phyloP scores from a whole-genome alignment of 2,113 vertebrate genomes.

The Poeciliopsis prolifica region DNA sequence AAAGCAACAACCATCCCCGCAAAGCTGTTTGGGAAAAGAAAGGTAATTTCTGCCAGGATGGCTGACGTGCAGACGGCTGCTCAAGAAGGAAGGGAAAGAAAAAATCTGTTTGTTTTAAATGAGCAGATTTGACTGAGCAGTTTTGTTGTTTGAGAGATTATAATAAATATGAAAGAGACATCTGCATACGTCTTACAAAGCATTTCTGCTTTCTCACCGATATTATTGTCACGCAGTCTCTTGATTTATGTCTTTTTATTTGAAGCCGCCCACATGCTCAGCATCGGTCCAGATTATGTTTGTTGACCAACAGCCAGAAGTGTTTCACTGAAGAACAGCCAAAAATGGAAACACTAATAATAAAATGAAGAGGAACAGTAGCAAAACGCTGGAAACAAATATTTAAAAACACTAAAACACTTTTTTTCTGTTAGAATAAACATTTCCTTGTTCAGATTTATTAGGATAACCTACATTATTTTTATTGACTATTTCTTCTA shows the following conservation, averaged over 20 bases:
- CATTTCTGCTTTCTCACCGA: constrained; percentile 11
- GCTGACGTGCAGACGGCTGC: constrained; percentile 37
- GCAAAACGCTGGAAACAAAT: too few relatives aligned
- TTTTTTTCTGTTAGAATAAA: too few relatives aligned
- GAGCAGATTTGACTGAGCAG: constrained; percentile 30
- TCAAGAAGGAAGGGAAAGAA: constrained; percentile 13
- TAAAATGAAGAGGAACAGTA: constrained; percentile 2
- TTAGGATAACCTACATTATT: too few relatives aligned
- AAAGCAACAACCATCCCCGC: constrained; percentile 39
- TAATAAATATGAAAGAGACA: constrained; percentile 49
- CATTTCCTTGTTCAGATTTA: too few relatives aligned
- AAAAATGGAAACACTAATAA: constrained; percentile 50
- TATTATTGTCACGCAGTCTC: constrained; percentile 15
- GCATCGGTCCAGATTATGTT: constrained; percentile 19
- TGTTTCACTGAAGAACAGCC: constrained; percentile 34
- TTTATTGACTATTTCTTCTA: too few relatives aligned
- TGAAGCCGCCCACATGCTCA: constrained; percentile 20
- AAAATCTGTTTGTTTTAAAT: constrained; percentile 44
- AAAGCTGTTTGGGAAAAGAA: constrained; percentile 49
- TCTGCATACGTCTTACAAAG: constrained; percentile 28
- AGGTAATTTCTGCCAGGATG: constrained; percentile 24
- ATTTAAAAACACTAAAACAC: too few relatives aligned
- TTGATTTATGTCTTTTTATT: constrained; percentile 26
- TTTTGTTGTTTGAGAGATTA: constrained; percentile 47
- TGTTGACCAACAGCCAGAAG: constrained; percentile 36